Conservation (phyloP, 1,140 invertebrate species). For the Drosophila pectinifera region DNA sequence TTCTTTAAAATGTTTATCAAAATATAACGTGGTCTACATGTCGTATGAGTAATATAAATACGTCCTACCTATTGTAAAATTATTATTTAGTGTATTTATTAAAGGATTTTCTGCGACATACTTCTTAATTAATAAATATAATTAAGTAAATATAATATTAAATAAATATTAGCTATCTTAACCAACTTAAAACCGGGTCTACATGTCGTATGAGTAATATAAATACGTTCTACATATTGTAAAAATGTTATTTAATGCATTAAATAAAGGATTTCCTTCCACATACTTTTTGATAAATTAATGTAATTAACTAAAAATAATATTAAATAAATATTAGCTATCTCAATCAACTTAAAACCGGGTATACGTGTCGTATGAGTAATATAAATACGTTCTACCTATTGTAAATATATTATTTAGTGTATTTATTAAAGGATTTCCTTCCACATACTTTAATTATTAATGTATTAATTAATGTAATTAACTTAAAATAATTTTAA, state of each 20-base stretch:
- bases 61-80: no score
- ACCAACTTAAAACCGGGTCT: neutral
- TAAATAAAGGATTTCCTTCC: neutral
- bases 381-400: neutral
- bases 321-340: neutral
- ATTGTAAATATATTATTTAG: no score
- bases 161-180: neutral
- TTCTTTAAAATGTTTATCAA: neutral
- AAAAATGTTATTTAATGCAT: neutral
- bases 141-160: no score
- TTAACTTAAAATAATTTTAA: no score
- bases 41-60: conserved; percentile 6
- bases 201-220: conserved; percentile 1
- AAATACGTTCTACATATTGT: neutral
- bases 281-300: no score
- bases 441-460: no score
- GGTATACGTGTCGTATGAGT: conserved; percentile 13
- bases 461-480: no score
- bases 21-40: conserved; percentile 6
- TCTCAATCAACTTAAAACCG: neutral
- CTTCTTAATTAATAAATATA: no score
- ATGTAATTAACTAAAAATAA: no score
- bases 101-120: no score
- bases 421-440: no score
- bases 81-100: no score